Conservation (phyloP, 64 coral and sea anemone species). For the Actinia tenebrosa region DNA sequence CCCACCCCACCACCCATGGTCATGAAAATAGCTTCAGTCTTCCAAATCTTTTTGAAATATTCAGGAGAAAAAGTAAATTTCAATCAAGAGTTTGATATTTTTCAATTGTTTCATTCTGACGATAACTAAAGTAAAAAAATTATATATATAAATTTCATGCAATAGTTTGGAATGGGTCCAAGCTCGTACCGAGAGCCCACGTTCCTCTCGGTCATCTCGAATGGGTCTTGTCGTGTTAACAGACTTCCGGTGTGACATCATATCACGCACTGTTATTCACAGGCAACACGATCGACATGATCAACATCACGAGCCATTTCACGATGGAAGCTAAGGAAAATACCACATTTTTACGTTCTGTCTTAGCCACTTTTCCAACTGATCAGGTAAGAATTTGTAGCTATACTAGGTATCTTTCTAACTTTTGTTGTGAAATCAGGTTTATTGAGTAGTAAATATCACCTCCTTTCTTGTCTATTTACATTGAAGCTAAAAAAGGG, state of each 20-base stretch:
- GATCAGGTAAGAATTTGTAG: not conserved
- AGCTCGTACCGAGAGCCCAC: too few relatives aligned
- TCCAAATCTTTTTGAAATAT: not conserved
- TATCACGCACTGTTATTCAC: not conserved
- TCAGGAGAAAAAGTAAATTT: too few relatives aligned
- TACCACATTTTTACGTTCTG: not conserved
- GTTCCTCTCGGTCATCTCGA: too few relatives aligned
- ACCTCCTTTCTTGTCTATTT: too few relatives aligned
- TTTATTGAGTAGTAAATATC: not conserved
- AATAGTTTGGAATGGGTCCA: too few relatives aligned
- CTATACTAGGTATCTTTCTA: not conserved
- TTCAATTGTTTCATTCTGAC: too few relatives aligned
- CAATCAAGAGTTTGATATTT: too few relatives aligned
- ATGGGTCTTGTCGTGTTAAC: not conserved
- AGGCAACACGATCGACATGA: not conserved
- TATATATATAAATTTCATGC: too few relatives aligned
- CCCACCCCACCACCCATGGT: not conserved
- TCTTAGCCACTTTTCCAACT: not conserved
- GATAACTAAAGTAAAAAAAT: too few relatives aligned
- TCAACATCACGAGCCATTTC: not conserved
- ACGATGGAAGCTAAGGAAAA: not conserved
- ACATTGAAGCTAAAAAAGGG: too few relatives aligned
- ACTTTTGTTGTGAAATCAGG: not conserved
- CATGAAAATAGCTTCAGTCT: not conserved
- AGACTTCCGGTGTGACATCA: not conserved